phyloP scores from a whole-genome alignment of 2,113 vertebrate genomes.

The Cochlearius cochlearius region DNA sequence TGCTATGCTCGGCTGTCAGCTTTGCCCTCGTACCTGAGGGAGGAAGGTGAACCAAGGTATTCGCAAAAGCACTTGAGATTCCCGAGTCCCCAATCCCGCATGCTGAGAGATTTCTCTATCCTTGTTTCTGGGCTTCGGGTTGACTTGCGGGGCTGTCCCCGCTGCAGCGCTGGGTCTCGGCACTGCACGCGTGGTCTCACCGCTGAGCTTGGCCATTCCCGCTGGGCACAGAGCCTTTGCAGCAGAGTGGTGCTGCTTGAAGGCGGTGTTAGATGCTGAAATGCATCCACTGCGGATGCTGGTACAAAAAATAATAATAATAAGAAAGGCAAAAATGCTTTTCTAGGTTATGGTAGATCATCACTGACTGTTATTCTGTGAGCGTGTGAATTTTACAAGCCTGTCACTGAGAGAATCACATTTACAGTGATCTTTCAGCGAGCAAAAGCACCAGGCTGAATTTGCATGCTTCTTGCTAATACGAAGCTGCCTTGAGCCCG shows the following conservation, averaged over 20 bases:
- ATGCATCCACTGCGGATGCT: not conserved
- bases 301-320: not conserved
- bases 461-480: not conserved
- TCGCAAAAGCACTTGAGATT: not conserved
- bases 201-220: fast-evolving
- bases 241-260: not conserved
- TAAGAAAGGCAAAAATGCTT: not conserved
- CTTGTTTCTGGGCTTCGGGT: not conserved
- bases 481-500: not conserved
- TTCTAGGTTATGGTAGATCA: not conserved
- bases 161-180: fast-evolving
- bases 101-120: not conserved
- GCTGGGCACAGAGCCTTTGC: not conserved
- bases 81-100: fast-evolving
- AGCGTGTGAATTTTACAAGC: not conserved
- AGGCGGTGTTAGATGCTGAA: not conserved
- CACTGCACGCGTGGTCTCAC: fast-evolving
- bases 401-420: not conserved
- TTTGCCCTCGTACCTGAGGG: fast-evolving
- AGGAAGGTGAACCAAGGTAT: not conserved
- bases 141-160: not conserved
- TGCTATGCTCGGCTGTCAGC: not conserved
- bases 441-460: not conserved
- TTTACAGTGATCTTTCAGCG: not conserved
- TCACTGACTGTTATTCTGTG: not conserved